These are phyloP conservation scores for Corythaeola cristata DNA, from an alignment of 2,113 vertebrate genomes.

Conservation along the genomic window DNA sequence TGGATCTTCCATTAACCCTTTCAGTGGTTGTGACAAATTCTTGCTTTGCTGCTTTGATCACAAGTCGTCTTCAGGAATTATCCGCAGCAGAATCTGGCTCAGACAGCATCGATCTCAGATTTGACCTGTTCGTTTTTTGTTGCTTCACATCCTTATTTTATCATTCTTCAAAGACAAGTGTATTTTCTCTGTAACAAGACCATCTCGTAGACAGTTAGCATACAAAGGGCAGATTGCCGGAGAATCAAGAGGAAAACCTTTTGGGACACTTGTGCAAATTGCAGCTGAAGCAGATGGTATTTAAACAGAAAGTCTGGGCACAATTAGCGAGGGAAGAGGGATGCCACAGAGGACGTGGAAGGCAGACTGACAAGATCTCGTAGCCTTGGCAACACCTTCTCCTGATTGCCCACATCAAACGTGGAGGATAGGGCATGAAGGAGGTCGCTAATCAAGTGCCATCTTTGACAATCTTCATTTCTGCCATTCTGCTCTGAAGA, in stretches of 20 bases:
- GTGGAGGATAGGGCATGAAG: neutral
- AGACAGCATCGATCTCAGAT: neutral
- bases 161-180: conserved; percentile 9
- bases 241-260: conserved; percentile 27
- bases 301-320: conserved; percentile 47
- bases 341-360: conserved; percentile 37
- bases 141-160: neutral
- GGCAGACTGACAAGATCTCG: neutral
- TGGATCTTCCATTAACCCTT: neutral
- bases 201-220: neutral
- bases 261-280: conserved; percentile 54
- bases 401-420: conserved; percentile 28
- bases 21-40: neutral
- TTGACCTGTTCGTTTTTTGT: neutral
- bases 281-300: conserved; percentile 60
- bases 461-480: neutral
- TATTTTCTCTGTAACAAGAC: conserved; percentile 14
- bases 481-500: neutral
- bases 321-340: neutral
- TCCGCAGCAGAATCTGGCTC: neutral
- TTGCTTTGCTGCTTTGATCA: neutral
- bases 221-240: neutral
- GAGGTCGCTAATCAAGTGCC: conserved; percentile 10
- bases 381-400: conserved; percentile 59
- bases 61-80: neutral